phyloP scores from a whole-genome alignment of 2,888 invertebrate genomes.

The Lepidochrysops patricia region DNA sequence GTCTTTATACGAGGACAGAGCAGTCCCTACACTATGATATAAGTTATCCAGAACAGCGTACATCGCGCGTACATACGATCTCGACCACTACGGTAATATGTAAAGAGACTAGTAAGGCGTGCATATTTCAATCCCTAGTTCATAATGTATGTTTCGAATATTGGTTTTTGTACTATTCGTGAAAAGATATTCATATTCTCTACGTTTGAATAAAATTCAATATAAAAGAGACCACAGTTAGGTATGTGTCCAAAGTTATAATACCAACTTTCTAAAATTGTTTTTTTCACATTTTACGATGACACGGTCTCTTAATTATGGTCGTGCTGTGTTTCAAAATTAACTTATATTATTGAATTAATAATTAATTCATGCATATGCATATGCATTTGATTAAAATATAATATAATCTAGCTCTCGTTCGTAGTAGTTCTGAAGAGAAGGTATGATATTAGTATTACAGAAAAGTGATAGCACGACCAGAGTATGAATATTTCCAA shows the following conservation, averaged over 20 bases:
- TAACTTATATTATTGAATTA: too few species aligned
- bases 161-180: not conserved
- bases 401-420: too few species aligned
- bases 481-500: not conserved
- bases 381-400: too few species aligned
- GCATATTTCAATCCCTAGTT: slow-evolving; percentile 19
- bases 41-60: slow-evolving; percentile 74
- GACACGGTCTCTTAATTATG: not conserved
- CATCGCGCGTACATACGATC: slow-evolving; percentile 23
- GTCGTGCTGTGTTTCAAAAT: not conserved
- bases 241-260: not conserved
- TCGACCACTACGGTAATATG: slow-evolving; percentile 17
- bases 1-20: slow-evolving; percentile 20
- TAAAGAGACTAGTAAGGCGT: slow-evolving; percentile 22
- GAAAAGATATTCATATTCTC: not conserved
- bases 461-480: not conserved
- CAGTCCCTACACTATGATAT: slow-evolving; percentile 47
- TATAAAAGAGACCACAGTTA: not conserved
- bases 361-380: too few species aligned
- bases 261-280: not conserved
- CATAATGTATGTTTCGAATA: slow-evolving; percentile 1
- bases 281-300: not conserved
- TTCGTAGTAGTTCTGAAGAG: too few species aligned
- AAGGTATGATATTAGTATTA: not conserved
- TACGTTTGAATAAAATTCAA: not conserved